phyloP scores from a whole-genome alignment of 1,140 invertebrate species.

The Prorops nasuta region DNA sequence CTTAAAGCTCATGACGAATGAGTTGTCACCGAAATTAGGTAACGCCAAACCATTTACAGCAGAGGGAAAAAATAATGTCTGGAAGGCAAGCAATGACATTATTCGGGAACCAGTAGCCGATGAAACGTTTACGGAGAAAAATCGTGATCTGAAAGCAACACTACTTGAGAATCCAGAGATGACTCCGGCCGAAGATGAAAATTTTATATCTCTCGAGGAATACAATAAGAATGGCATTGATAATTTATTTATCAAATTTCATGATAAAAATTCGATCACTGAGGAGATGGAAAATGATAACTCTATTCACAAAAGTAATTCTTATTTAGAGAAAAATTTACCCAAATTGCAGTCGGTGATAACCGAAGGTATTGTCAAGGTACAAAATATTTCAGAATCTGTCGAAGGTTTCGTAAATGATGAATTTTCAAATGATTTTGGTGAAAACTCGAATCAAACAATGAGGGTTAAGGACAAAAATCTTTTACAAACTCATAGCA shows the following conservation, averaged over 20 bases:
- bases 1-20: too few species aligned
- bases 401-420: conserved; percentile 32
- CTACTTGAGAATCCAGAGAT: conserved; percentile 3
- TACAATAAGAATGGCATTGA: too few species aligned
- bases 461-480: background rate
- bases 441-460: conserved; percentile 26
- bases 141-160: background rate
- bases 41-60: too few species aligned
- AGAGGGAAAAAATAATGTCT: too few species aligned
- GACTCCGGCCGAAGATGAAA: background rate
- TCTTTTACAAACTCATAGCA: conserved; percentile 11
- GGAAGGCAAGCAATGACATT: too few species aligned
- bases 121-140: too few species aligned
- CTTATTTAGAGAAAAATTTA: conserved; percentile 31
- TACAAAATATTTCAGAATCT: conserved; percentile 29
- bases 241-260: too few species aligned
- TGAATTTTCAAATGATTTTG: too few species aligned
- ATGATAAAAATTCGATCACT: conserved; percentile 11
- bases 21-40: too few species aligned
- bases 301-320: too few species aligned
- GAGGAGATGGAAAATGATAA: background rate
- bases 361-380: conserved; percentile 27
- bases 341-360: conserved; percentile 33
- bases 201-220: too few species aligned
- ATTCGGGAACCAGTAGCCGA: too few species aligned